Base-by-base conservation (phyloP, 2,888 invertebrate species). In the Rosalia funebris region DNA sequence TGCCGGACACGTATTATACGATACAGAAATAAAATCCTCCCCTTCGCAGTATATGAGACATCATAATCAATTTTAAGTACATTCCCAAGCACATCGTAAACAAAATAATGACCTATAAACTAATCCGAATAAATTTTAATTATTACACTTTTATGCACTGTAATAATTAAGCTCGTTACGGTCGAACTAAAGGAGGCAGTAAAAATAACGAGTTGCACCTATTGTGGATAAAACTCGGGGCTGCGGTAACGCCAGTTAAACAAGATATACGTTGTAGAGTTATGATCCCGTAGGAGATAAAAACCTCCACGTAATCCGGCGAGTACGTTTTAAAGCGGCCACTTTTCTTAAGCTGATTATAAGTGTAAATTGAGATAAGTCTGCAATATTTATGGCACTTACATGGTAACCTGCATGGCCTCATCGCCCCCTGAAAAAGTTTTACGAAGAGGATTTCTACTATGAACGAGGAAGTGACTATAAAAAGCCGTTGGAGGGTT, bases 261-360 rank as follows among this genome's bases (percentile, higher is more conserved):
- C 72, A 77, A 77, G 78, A 79, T 78, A 77, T 76, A 78, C 74
- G 71, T 60, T 54, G 60, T 62, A 59, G 72, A 76, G 75, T 77
- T 76, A 73, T 77, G 76, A 77, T 77, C 77, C 76, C 71, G 59
- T 48, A 63, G 71, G 71, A 75, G 75, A 77, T 74, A 75, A 77
- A 78, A 78, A 75, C 74, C 71, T 67, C 69, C 59, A 73, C 72
- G 74, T 80, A 81, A 81, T 81, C 81, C 79, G 66, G 74, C 75
- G 71, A 79, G 78, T 77, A 78, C 79, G 80, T 79, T 81, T 80
- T 80, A 81, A 81, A 82, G 79, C 79, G 77, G 69, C 78, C 79
- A 81, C 80, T 81, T 81, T 81, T 80, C 81, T 82, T 81, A 82
- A 82, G 82, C 82, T 82, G 82, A 82, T 82, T 82, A 82, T 79